Base-by-base conservation (phyloP, 1,140 invertebrate genomes). In the Acromyrmex charruanus region DNA sequence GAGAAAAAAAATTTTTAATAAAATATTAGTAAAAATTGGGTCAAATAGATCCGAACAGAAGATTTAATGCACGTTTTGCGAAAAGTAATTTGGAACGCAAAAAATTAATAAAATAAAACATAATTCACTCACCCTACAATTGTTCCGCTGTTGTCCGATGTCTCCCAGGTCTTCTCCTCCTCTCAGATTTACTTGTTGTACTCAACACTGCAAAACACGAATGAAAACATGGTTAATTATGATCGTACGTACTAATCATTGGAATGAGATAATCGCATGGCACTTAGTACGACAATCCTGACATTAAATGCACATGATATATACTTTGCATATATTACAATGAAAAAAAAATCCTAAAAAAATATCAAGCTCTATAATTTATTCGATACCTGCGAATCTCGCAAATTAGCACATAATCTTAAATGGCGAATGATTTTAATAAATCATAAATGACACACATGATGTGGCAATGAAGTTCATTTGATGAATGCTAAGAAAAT, bases 161-260 rank as follows among this genome's bases (percentile, higher is more conserved):
- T 9, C 3, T 18, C 4, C n/a, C 9, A 35, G 18, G 3, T 35
- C 28, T n/a, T 9, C 16, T 65, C 12, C 28, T 65, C 18, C 9
- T 12, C 31, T 39, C n/a, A 68, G n/a, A 68, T 68, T 68, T 39
- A n/a, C 35, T 21, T 31, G 31, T 66, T 68, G n/a, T 31, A 4
- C n/a, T 68, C n/a, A 68, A 44, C 65, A 44, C 35, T 21, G 4
- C 18, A 68, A n/a, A 44, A 39, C 12, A 66, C 9, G 9, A 44
- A 39, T 14, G 31, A 66, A 66, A 39, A 39, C n/a, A 68, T n/a
- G n/a, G 10, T 68, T 68, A 68, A 68, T 68, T 68, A 68, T 18
- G 14, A 5, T 44, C 3, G 0, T 18, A 5, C 35, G 0, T 44
- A 44, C 2, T 68, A 68, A 68, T 68, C 31, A 44, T 10, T 21